Evolutionary conservation across 2,888 invertebrate genomes (phyloP), one percentile per base, ranked within the genome.

Genomic region (Drosophila testacea): DNA sequence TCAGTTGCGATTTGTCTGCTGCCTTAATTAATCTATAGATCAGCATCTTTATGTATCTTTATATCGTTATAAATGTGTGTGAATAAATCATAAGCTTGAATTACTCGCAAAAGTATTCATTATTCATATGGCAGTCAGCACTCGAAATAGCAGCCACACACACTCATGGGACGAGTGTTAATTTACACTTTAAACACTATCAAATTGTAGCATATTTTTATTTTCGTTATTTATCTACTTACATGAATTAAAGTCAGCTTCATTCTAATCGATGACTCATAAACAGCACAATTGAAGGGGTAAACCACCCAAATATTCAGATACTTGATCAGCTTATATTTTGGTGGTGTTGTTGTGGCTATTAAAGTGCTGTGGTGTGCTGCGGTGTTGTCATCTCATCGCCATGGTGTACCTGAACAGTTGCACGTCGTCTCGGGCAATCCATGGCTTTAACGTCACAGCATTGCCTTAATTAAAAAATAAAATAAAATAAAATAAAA

Each of bases 341-440:
- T 38, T 22, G 6, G 9, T 16, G 41, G 22, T 44, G 11, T 28
- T 32, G 32, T 10, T 30, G 6, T 13, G 22, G 9, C 13, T 57
- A 41, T 2, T 27, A 27, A 5, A 27, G 28, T 7, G 46, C 30
- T 38, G 34, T 11, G 46, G 46, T 47, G 46, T 47, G 47, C 10
- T 47, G 32, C 10, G 30, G 3, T 47, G 50, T 6, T 22, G 22
- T 38, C 38, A 52, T 6, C 6, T 22, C 38, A 42, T 6, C 61
- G 70, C 61, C 64, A 66, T 75, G 64, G 84, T 75, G 67, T 80
- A 83, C 87, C 84, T 83, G 83, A 65, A 54, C 69, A 81, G 61
- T 22, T 83, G 84, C 83, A 83, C 83, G 83, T 83, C 87, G 79
- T 28, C 81, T 44, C 66, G 52, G 60, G 41, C 65, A 68, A 84